These are phyloP conservation scores for Drosophila neotestacea DNA, from an alignment of 2,888 invertebrate species.

Conservation along the genomic window DNA sequence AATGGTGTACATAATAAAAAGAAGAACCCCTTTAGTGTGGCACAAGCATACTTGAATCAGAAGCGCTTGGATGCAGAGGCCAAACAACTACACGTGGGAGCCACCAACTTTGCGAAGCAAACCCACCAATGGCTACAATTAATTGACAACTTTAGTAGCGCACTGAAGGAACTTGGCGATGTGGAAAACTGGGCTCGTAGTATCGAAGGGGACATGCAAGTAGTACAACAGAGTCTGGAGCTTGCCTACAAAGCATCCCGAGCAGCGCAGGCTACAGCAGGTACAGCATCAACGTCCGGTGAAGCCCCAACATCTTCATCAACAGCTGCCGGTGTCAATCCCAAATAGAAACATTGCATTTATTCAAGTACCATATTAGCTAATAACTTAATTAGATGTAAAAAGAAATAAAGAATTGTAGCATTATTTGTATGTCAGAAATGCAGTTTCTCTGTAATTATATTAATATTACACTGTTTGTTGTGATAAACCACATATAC, in stretches of 20 bases:
- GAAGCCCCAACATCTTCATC: neutral
- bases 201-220: constrained; percentile 98
- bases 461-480: constrained; percentile 15
- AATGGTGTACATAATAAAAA: neutral
- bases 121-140: constrained; percentile 98
- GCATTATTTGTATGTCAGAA: constrained; percentile 5
- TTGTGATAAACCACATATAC: constrained; percentile 5
- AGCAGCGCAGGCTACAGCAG: constrained; percentile 77
- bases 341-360: constrained; percentile 12
- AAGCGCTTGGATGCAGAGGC: constrained; percentile 99
- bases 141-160: constrained; percentile 94
- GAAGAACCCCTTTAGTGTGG: constrained; percentile 87
- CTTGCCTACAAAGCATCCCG: constrained; percentile 94
- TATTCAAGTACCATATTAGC: neutral
- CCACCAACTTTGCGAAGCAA: constrained; percentile 97
- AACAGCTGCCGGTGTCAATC: constrained; percentile 2
- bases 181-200: constrained; percentile 99
- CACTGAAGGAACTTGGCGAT: constrained; percentile 98
- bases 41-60: constrained; percentile 99
- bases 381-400: constrained; percentile 3
- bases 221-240: constrained; percentile 96
- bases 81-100: constrained; percentile 96
- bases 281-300: constrained; percentile 24
- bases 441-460: constrained; percentile 31
- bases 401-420: constrained; percentile 1